These are phyloP conservation scores for Porites rus DNA, from an alignment of 92 coral and sea anemone species.

Conservation along the genomic window DNA sequence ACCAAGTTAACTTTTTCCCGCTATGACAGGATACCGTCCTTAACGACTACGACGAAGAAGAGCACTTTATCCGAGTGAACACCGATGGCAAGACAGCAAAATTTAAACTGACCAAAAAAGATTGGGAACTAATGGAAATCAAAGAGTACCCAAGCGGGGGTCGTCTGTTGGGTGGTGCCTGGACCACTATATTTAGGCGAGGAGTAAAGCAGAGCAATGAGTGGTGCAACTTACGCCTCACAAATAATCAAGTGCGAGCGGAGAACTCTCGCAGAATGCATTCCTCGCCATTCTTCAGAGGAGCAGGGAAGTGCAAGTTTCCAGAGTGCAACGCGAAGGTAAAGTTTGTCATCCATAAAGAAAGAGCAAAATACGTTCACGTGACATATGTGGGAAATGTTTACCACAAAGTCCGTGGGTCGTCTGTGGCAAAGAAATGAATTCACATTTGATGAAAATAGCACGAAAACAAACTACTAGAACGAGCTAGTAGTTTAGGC, in stretches of 20 bases:
- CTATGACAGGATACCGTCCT: too few relatives aligned
- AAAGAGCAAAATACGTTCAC: slow-evolving; percentile 14
- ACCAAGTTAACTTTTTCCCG: too few relatives aligned
- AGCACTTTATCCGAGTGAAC: not conserved
- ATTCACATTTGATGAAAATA: too few relatives aligned
- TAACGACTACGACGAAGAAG: slow-evolving; percentile 6
- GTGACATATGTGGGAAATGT: not conserved
- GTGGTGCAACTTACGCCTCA: slow-evolving; percentile 27
- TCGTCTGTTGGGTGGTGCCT: slow-evolving; percentile 23
- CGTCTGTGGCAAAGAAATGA: too few relatives aligned
- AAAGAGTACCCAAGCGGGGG: too few relatives aligned
- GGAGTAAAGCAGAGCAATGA: slow-evolving; percentile 15
- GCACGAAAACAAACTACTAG: too few relatives aligned
- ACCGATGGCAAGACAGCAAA: slow-evolving; percentile 14
- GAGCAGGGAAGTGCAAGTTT: slow-evolving; percentile 16
- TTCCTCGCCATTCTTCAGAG: slow-evolving; percentile 24
- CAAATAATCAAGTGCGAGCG: slow-evolving; percentile 21
- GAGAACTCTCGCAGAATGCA: slow-evolving; percentile 21
- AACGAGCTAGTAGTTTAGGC: too few relatives aligned
- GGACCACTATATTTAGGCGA: slow-evolving; percentile 17
- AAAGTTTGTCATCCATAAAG: slow-evolving; percentile 7
- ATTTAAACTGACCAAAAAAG: slow-evolving; percentile 4
- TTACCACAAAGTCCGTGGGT: not conserved
- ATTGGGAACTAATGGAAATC: slow-evolving; percentile 4
- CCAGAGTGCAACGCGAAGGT: slow-evolving; percentile 14